Evolutionary conservation across 2,888 invertebrate genomes (phyloP).

Genomic region (Limenitis camilla): DNA sequence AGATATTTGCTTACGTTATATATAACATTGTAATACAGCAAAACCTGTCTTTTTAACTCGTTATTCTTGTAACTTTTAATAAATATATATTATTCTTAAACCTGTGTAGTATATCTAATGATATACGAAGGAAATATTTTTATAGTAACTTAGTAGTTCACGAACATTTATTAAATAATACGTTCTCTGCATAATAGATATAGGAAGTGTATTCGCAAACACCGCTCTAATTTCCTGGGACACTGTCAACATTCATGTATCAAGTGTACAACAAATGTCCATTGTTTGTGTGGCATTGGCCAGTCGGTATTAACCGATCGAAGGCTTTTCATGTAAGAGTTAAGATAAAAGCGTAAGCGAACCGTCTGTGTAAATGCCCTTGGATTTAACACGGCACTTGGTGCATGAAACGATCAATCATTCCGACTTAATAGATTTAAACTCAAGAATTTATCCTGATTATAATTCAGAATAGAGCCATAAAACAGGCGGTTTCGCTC

Average conservation of each 20-base stretch:
- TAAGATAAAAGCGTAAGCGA: constrained; percentile 33
- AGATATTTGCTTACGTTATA: background rate
- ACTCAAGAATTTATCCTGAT: constrained; percentile 15
- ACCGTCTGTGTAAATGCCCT: constrained; percentile 11
- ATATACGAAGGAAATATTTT: no score
- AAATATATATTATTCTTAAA: no score
- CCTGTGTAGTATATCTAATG: no score
- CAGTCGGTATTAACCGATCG: constrained; percentile 39
- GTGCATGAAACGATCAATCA: constrained; percentile 14
- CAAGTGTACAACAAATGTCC: constrained; percentile 33
- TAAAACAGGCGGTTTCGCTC: constrained; percentile 15
- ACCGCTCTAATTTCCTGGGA: constrained; percentile 10
- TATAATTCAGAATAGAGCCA: constrained; percentile 7
- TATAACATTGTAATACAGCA: background rate
- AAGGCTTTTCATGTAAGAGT: constrained; percentile 38
- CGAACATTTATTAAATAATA: background rate
- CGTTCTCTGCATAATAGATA: background rate
- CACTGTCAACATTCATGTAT: constrained; percentile 26
- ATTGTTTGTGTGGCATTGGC: constrained; percentile 56
- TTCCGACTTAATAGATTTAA: constrained; percentile 10
- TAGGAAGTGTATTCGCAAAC: background rate
- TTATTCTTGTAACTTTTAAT: no score
- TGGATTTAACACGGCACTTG: constrained; percentile 19
- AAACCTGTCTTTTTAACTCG: no score
- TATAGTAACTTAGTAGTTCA: background rate